Conservation (phyloP, 2,888 invertebrate genomes). For the Caradrina kadenii region DNA sequence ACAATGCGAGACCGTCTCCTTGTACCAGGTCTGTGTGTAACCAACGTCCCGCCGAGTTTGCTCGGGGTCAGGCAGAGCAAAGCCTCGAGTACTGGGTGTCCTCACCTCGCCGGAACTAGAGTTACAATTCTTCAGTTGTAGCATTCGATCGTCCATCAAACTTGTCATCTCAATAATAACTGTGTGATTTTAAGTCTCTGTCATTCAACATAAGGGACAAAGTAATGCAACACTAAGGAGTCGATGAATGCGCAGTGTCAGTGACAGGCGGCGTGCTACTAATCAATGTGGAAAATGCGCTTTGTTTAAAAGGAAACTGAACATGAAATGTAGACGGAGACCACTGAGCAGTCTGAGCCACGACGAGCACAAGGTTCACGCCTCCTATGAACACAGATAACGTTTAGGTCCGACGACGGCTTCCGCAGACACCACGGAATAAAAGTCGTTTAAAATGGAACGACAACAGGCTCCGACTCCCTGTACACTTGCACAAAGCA, state of each 20-base stretch:
- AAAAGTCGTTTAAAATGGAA: not conserved
- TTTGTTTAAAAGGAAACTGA: constrained; percentile 44
- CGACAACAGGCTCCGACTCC: not conserved
- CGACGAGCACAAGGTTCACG: constrained; percentile 22
- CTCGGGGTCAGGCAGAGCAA: no score
- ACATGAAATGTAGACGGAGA: constrained; percentile 26
- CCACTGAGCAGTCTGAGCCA: not conserved
- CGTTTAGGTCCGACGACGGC: no score
- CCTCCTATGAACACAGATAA: not conserved
- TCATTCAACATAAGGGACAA: not conserved
- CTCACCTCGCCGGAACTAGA: no score
- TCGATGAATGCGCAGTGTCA: not conserved
- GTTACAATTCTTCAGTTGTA: no score
- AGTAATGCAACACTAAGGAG: constrained; percentile 7
- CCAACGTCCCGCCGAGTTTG: no score
- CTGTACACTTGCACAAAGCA: not conserved
- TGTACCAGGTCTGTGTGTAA: no score
- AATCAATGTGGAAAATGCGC: constrained; percentile 56
- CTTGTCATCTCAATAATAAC: not conserved
- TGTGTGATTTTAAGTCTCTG: not conserved
- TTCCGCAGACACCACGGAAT: not conserved
- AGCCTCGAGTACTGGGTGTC: no score
- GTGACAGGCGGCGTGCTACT: constrained; percentile 23
- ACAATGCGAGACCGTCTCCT: not conserved
- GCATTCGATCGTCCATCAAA: not conserved